Evolutionary conservation across 2,113 vertebrate genomes (phyloP), one percentile per base, ranked within the genome.

Genomic region (Cichladusa arquata): DNA sequence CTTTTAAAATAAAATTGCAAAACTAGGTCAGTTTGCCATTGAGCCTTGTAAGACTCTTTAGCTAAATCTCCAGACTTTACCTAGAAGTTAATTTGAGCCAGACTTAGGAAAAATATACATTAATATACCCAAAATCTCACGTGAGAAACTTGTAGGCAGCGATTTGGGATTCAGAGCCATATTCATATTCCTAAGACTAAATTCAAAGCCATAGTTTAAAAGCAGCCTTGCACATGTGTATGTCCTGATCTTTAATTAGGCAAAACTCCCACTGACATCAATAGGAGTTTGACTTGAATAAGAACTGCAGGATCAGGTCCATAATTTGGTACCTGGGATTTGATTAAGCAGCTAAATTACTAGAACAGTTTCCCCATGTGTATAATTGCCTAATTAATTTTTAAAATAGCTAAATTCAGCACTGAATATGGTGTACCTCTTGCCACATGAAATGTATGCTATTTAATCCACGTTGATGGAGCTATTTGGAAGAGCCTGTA

Each of bases 311-410:
- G 95, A 96, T 96, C 95, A 95, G 94, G 95, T 93, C 95, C 95
- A 96, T 96, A 94, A 96, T 97, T 96, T 96, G 91, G 95, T 96
- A 93, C 87, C 95, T 97, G 86, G 89, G 92, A 97, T 94, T 95
- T 97, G 95, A 96, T 94, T 94, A 94, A 96, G 94, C 72, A 92
- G 71, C 91, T 96, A 90, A 97, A 95, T 91, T 95, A 90, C 86
- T 90, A 95, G 81, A 96, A 86, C 94, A 79, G 65, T 96, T 96
- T 97, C 85, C 79, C 84, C 89, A 69, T 85, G 93, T 95, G 88
- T 85, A 95, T 95, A 97, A 96, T 95, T 96, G 95, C 87, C 92
- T 96, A 95, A 94, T 96, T 97, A 95, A 96, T 97, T 95, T 97
- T 97, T 94, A 81, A 97, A 93, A 97, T 97, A 87, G 86, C 91